Base-by-base conservation (phyloP, 1,140 invertebrate genomes). In the Pseudobourletiella spinata region DNA sequence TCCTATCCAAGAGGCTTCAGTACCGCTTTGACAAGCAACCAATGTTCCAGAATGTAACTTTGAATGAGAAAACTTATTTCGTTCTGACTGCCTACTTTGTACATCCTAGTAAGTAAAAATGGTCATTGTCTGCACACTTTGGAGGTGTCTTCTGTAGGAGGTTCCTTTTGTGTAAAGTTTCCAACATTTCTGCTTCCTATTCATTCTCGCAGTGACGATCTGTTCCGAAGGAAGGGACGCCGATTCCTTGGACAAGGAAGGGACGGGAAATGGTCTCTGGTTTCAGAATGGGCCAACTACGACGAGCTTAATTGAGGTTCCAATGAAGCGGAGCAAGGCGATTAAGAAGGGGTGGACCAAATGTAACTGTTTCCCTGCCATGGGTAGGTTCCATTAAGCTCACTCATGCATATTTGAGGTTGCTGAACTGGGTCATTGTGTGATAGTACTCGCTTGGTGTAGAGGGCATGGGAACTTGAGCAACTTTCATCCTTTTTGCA, bases 261-360 rank as follows among this genome's bases (percentile, higher is more conserved):
- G 64, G 1, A 61, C 59, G 11, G 64, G 59, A 1, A 55, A 29
- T 15, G 55, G 16, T 2, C 24, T 65, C 0, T 61, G 16, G 16
- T 57, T 61, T 20, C 64, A 65, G 32, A 52, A 39, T 16, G 64
- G 64, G 20, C 64, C 59, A 11, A 57, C 43, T 2, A 52, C 59
- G 3, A 1, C 28, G 18, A 32, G 42, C 20, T 22, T 65, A 2
- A 51, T 65, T 8, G n/a, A 25, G 1, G 59, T 51, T 16, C 59
- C 64, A 15, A 15, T 42, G 6, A 46, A 65, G 30, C 30, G 42
- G 22, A 25, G 46, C 3, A 18, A 50, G 22, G 64, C 64, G 15
- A 43, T 56, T 24, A 1, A 22, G 16, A n/a, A 57, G 29, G 43
- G 44, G 22, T 65, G 58, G 58, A 57, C 56, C 0, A 25, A 57